Evolutionary conservation across 2,888 invertebrate species (phyloP).

Genomic region (Oxyteleia sp.): DNA sequence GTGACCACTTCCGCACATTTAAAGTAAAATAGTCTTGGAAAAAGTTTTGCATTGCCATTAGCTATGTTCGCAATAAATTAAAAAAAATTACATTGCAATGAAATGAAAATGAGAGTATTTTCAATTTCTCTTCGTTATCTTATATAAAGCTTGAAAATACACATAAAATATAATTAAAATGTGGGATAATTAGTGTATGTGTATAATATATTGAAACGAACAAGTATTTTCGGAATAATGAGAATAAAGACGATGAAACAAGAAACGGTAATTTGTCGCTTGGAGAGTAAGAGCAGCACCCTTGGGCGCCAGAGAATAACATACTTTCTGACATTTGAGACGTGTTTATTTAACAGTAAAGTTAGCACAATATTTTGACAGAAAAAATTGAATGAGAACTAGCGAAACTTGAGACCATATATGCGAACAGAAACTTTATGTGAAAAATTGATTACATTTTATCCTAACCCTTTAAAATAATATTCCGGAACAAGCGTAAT

Average conservation of each 20-base stretch:
- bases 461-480: no score
- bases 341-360: conserved; percentile 48
- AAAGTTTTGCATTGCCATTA: conserved; percentile 42
- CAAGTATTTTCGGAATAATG: conserved; percentile 7
- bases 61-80: conserved; percentile 29
- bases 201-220: conserved; percentile 3
- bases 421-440: conserved; percentile 2
- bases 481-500: no score
- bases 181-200: conserved; percentile 16
- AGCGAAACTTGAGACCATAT: conserved; percentile 22
- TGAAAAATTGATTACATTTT: no score
- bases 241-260: conserved; percentile 27
- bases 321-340: conserved; percentile 39
- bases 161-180: conserved; percentile 7
- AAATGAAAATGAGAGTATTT: conserved; percentile 33
- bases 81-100: conserved; percentile 1
- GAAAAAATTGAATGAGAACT: conserved; percentile 27
- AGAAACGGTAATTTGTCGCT: conserved; percentile 40
- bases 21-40: conserved; percentile 71
- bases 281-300: conserved; percentile 43
- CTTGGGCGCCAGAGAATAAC: conserved; percentile 36
- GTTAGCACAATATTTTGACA: conserved; percentile 26
- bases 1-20: conserved; percentile 62
- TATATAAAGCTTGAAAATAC: conserved; percentile 1
- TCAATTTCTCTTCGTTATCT: conserved; percentile 58